phyloP scores from a whole-genome alignment of 2,113 vertebrate genomes.

The Holacanthus passer region DNA sequence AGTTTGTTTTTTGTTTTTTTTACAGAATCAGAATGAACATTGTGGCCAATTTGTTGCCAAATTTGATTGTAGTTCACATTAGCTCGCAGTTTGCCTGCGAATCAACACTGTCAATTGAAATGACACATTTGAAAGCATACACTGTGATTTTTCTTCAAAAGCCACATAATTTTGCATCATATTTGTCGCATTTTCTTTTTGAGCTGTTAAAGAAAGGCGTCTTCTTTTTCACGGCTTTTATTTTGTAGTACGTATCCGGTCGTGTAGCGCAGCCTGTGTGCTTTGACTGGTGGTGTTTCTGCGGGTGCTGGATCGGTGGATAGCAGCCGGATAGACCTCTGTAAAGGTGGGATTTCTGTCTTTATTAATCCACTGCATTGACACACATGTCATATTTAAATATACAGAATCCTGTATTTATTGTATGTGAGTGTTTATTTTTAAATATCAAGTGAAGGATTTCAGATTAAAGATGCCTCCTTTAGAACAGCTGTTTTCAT shows the following conservation, averaged over 20 bases:
- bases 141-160: neutral
- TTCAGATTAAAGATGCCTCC: constrained; percentile 37
- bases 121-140: neutral
- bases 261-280: neutral
- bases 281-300: constrained; percentile 69
- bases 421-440: neutral
- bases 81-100: neutral
- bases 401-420: fast-evolving
- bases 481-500: constrained; percentile 61
- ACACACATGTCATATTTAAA: neutral
- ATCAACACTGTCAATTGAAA: neutral
- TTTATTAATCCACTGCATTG: constrained; percentile 1
- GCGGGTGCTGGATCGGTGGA: constrained; percentile 82
- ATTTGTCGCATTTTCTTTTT: neutral
- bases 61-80: neutral
- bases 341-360: constrained; percentile 74
- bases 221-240: constrained; percentile 35
- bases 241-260: constrained; percentile 31
- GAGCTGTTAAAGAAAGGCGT: neutral
- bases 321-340: constrained; percentile 75
- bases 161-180: neutral
- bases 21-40: neutral
- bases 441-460: neutral
- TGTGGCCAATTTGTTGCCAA: too few species aligned
- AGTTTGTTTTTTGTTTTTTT: too few species aligned